Evolutionary conservation across 2,797 vertebrate species (phyloP).

Genomic region (Peromyscus aztecus): DNA sequence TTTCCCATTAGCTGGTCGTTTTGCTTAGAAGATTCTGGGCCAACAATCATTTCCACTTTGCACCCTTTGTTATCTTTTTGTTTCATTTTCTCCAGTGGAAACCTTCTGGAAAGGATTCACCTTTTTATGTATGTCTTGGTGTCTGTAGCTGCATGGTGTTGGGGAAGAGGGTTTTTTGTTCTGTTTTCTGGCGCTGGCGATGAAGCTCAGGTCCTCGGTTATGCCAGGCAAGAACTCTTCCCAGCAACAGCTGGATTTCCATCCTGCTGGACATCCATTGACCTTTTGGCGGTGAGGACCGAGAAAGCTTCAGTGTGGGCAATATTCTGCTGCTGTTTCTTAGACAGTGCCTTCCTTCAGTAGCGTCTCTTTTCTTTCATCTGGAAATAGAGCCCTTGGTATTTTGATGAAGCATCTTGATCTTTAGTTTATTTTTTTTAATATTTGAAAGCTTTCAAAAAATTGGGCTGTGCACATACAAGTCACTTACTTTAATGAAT

Average conservation of each 20-base stretch:
- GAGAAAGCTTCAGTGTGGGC: background rate
- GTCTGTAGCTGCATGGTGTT: background rate
- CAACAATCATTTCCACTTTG: background rate
- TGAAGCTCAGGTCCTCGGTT: background rate
- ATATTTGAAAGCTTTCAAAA: background rate
- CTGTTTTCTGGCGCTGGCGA: background rate
- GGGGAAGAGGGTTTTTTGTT: background rate
- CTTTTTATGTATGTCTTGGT: background rate
- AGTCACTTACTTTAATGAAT: background rate
- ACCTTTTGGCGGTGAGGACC: background rate
- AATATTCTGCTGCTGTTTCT: background rate
- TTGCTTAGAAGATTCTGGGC: background rate
- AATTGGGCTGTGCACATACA: background rate
- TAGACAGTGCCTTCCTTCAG: background rate
- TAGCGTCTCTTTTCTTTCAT: background rate
- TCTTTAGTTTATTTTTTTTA: constrained; percentile 33
- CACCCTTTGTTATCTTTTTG: background rate
- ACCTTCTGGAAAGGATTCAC: background rate
- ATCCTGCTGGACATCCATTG: background rate
- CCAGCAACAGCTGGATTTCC: background rate
- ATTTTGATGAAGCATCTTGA: background rate
- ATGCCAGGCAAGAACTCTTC: background rate
- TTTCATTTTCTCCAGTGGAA: background rate
- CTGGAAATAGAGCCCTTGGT: background rate
- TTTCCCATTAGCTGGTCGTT: background rate